These are phyloP conservation scores for Calidris pugnax DNA, from an alignment of 2,113 vertebrate genomes.

Conservation along the genomic window DNA sequence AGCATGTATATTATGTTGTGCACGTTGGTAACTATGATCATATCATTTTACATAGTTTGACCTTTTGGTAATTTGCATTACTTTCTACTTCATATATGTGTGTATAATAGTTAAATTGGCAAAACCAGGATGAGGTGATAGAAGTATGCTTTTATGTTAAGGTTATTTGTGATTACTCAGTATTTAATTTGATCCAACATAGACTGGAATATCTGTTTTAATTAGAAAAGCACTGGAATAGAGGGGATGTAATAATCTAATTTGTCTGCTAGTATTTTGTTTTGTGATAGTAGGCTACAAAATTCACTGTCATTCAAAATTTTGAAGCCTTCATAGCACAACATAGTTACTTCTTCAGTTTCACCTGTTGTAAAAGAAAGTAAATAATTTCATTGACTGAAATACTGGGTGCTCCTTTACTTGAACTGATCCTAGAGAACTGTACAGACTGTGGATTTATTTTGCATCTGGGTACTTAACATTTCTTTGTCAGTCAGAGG, in stretches of 20 bases:
- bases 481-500: neutral
- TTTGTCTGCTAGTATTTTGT: neutral
- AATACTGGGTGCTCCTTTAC: neutral
- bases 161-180: neutral
- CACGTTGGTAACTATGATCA: neutral
- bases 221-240: neutral
- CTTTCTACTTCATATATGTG: neutral
- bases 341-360: neutral
- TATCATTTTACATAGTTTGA: neutral
- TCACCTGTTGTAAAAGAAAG: neutral
- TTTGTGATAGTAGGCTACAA: neutral
- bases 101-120: neutral
- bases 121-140: neutral
- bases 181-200: neutral
- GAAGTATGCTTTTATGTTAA: neutral
- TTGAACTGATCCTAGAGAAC: neutral
- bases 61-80: neutral
- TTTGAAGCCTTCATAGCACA: neutral
- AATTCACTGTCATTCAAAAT: neutral
- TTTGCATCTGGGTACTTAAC: neutral
- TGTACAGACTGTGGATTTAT: neutral
- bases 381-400: neutral
- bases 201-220: neutral
- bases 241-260: neutral
- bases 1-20: neutral